Conservation (phyloP, 2,113 vertebrate species). For the Chlamydotis undulata region DNA sequence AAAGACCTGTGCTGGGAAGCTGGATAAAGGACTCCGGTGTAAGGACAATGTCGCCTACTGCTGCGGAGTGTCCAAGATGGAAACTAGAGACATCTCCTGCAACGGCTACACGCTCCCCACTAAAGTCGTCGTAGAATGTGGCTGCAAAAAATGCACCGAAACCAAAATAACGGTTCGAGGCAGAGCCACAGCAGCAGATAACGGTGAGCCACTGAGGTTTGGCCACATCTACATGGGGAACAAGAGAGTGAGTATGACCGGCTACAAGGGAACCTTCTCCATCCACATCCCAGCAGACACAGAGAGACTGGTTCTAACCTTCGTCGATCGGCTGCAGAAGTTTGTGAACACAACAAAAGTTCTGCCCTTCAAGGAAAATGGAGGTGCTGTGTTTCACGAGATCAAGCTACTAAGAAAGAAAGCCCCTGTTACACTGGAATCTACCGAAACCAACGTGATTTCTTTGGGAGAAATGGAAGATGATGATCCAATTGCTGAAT, state of each 20-base stretch:
- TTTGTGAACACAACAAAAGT: conserved; percentile 98
- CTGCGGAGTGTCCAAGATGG: conserved; percentile 88
- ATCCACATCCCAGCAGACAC: conserved; percentile 88
- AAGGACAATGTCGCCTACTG: conserved; percentile 87
- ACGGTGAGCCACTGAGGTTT: conserved; percentile 93
- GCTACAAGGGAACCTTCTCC: conserved; percentile 96
- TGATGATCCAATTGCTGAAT: conserved; percentile 87
- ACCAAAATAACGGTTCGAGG: conserved; percentile 87
- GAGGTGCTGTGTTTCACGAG: conserved; percentile 92
- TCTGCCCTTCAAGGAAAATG: conserved; percentile 90
- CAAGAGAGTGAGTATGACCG: conserved; percentile 88
- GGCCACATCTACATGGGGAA: conserved; percentile 92
- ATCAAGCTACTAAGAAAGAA: conserved; percentile 90
- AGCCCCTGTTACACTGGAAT: conserved; percentile 83
- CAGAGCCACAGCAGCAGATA: conserved; percentile 88
- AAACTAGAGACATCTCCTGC: conserved; percentile 84
- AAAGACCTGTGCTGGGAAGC: conserved; percentile 82
- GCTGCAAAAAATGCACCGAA: conserved; percentile 89
- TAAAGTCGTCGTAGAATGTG: conserved; percentile 85
- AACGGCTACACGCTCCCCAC: conserved; percentile 86
- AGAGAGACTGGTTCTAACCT: conserved; percentile 92
- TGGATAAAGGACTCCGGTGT: conserved; percentile 88
- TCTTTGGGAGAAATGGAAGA: conserved; percentile 87
- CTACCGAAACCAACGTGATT: conserved; percentile 84
- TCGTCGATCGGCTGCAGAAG: conserved; percentile 93